Percentiles rank a stretch among this genome's conserved stretches.
These are phyloP conservation scores for Oceanodroma tethys DNA, from an alignment of 2,113 vertebrate species.

Conservation along the genomic window DNA sequence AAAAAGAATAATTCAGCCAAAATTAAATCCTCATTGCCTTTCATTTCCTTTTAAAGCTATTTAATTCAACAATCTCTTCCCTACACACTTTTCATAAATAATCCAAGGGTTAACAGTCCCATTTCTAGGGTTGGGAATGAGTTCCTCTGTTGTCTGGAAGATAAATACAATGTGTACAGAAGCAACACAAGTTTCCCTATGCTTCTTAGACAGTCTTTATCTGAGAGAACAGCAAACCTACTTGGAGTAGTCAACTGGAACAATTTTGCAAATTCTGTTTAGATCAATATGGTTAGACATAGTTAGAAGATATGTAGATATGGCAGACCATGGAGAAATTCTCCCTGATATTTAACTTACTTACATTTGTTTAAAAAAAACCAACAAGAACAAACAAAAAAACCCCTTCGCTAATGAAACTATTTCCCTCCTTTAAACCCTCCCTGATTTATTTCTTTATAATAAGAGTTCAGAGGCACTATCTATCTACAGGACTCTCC, in stretches of 20 bases:
- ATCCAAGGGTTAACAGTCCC: background rate
- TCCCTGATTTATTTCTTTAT: background rate
- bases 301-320: background rate
- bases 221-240: background rate
- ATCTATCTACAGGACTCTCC: background rate
- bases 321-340: background rate
- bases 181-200: background rate
- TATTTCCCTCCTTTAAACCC: background rate
- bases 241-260: background rate
- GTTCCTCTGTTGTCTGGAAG: background rate
- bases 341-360: background rate
- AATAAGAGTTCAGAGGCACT: background rate
- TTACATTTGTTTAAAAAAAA: background rate
- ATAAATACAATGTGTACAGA: background rate
- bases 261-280: background rate
- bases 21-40: conserved; percentile 26
- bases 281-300: background rate
- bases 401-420: background rate
- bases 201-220: background rate
- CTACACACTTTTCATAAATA: background rate
- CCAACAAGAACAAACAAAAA: background rate
- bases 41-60: conserved; percentile 15
- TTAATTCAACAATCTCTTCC: background rate
- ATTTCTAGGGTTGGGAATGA: background rate
- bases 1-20: background rate